phyloP scores from a whole-genome alignment of 2,113 vertebrate species.

The Dipodomys merriami region DNA sequence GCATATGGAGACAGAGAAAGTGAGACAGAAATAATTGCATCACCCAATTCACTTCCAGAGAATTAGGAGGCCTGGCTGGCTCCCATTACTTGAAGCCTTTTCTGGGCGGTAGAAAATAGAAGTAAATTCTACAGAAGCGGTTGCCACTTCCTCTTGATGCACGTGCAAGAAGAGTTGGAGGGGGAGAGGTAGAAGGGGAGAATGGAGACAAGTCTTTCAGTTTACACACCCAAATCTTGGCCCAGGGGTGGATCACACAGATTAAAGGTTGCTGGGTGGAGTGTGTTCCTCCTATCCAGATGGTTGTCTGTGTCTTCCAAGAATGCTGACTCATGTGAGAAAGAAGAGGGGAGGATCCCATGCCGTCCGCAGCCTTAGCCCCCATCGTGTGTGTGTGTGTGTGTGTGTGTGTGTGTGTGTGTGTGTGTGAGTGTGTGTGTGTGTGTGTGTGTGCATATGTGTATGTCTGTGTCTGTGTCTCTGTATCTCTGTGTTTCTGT shows the following conservation, averaged over 20 bases:
- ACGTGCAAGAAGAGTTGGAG: neutral
- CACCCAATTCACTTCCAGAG: neutral
- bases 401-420: no score
- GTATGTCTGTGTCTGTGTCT: no score
- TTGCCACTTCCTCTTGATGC: neutral
- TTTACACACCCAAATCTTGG: constrained; percentile 69
- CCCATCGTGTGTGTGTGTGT: constrained; percentile 28
- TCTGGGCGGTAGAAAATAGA: neutral
- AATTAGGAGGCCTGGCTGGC: neutral
- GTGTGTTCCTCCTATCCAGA: neutral
- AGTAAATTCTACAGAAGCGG: rapidly evolving
- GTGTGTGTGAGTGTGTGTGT: no score
- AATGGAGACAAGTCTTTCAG: neutral
- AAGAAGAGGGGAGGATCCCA: constrained; percentile 67
- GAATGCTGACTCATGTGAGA: constrained; percentile 82
- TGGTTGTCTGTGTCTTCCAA: constrained; percentile 42
- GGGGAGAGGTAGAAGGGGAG: neutral
- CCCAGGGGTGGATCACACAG: constrained; percentile 68
- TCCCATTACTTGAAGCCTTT: neutral
- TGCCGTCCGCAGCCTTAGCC: constrained; percentile 53
- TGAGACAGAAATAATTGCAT: neutral
- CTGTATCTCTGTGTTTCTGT: neutral
- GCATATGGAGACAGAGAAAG: neutral
- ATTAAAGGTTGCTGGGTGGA: constrained; percentile 81
- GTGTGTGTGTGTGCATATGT: no score